Conservation (phyloP, 1,140 invertebrate genomes). For the Batillaria attramentaria region DNA sequence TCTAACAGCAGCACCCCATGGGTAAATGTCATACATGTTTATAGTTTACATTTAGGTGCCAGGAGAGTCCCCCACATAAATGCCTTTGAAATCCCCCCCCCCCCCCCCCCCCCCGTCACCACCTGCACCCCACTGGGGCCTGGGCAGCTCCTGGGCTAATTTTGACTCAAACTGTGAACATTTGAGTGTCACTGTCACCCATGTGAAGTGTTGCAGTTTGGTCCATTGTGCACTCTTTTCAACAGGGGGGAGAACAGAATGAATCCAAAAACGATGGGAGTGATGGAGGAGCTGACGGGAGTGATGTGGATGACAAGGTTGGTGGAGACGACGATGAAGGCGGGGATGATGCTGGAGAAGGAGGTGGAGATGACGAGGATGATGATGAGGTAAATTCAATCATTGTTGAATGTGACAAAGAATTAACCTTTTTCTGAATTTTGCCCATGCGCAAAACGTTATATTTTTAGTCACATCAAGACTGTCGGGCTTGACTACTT, state of each 20-base stretch:
- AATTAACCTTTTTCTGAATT: constrained; percentile 27
- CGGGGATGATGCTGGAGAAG: constrained; percentile 47
- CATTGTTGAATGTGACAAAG: constrained; percentile 8
- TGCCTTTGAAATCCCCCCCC: too few species aligned
- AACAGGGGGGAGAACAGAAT: constrained; percentile 31
- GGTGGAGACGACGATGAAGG: constrained; percentile 41
- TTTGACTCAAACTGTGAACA: constrained; percentile 12
- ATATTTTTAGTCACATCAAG: constrained; percentile 18
- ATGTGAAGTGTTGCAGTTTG: constrained; percentile 36
- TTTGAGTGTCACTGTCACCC: not conserved
- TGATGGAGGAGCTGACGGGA: constrained; percentile 46
- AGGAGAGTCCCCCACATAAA: too few species aligned
- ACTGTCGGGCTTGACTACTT: too few species aligned
- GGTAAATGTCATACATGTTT: too few species aligned
- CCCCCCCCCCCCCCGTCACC: too few species aligned
- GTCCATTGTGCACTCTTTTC: not conserved
- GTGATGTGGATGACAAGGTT: constrained; percentile 72
- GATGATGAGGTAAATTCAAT: constrained; percentile 53
- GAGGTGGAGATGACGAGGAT: constrained; percentile 72
- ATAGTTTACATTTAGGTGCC: too few species aligned
- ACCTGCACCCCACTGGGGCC: too few species aligned
- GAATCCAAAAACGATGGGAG: constrained; percentile 42
- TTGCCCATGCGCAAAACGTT: not conserved
- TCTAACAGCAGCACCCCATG: too few species aligned
- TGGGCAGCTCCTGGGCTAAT: too few species aligned